Percentiles rank a stretch among this genome's conserved stretches.
phyloP scores from a whole-genome alignment of 2,888 invertebrate genomes.

The Helicoverpa assulta region DNA sequence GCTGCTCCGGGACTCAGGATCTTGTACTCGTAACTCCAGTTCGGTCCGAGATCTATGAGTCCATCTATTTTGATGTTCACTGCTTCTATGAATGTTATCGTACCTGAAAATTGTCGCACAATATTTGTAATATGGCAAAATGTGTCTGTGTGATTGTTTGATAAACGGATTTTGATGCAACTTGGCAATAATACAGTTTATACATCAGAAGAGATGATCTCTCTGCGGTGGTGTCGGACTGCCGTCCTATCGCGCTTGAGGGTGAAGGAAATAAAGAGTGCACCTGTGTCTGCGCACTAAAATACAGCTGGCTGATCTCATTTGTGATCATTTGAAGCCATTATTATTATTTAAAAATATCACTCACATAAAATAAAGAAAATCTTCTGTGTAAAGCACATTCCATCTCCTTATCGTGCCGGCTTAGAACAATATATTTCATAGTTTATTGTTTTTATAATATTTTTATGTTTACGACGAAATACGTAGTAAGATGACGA shows the following conservation, averaged over 20 bases:
- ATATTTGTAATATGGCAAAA: no score
- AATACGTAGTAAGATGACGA: neutral
- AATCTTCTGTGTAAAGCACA: conserved; percentile 7
- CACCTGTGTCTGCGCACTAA: no score
- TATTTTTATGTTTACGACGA: neutral
- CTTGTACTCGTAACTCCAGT: conserved; percentile 68
- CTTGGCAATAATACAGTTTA: no score
- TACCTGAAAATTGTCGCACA: conserved; percentile 26
- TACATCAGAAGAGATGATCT: no score
- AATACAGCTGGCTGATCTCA: no score
- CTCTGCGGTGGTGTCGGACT: no score
- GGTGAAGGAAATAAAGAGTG: no score
- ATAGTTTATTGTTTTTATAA: neutral
- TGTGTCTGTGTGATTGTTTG: no score
- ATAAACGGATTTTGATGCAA: no score
- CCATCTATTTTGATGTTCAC: conserved; percentile 69
- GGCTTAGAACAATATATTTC: neutral
- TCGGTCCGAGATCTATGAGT: conserved; percentile 67
- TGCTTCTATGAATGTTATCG: conserved; percentile 19
- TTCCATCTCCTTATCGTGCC: conserved; percentile 38
- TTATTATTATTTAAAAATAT: neutral
- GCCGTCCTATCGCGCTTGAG: no score
- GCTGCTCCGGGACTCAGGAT: conserved; percentile 18
- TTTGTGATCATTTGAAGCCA: no score
- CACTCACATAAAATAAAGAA: conserved; percentile 37